Evolutionary conservation across 2,113 vertebrate genomes (phyloP).

Genomic region (Mastomys coucha): DNA sequence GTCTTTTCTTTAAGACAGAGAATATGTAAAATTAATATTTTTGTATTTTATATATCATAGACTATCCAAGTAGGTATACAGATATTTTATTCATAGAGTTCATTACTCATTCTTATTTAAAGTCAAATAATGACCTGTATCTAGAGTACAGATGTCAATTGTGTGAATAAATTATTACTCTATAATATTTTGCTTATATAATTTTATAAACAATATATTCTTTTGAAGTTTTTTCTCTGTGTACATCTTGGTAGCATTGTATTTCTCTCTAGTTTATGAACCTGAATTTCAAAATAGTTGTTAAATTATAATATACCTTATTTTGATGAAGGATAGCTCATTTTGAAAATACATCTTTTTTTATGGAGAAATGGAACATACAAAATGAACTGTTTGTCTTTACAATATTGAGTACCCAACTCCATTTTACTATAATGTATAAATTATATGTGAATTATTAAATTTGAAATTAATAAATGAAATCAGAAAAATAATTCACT

Average conservation of each 20-base stretch:
- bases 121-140: neutral
- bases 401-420: neutral
- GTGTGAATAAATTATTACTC: neutral
- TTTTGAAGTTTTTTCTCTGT: neutral
- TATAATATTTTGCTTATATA: neutral
- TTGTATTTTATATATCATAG: neutral
- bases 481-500: neutral
- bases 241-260: neutral
- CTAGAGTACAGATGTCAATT: neutral
- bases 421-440: neutral
- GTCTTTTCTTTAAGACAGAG: neutral
- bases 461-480: neutral
- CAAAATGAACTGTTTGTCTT: neutral
- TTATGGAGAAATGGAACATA: neutral
- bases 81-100: neutral
- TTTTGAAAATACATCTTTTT: neutral
- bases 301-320: neutral
- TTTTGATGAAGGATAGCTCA: neutral
- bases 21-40: neutral
- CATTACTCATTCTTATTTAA: neutral
- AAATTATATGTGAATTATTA: neutral
- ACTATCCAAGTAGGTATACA: neutral
- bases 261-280: neutral
- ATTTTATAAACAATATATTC: neutral
- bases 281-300: neutral